These are phyloP conservation scores for Hydropsyche betteni DNA, from an alignment of 2,888 invertebrate species.

Conservation along the genomic window DNA sequence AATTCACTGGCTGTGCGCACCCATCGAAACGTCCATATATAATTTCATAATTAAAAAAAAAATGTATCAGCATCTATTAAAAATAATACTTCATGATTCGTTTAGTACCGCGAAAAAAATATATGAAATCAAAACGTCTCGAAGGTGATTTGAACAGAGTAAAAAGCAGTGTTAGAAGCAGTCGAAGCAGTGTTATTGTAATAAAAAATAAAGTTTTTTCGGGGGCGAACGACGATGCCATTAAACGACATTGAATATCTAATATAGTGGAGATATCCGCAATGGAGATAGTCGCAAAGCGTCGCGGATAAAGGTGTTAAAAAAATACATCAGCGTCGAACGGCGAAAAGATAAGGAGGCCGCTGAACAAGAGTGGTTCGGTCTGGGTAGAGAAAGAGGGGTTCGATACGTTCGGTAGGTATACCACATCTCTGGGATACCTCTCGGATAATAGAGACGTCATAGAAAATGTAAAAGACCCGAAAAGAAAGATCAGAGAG, in stretches of 20 bases:
- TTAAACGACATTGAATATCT: slow-evolving; percentile 28
- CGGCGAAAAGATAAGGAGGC: slow-evolving; percentile 11
- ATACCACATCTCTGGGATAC: slow-evolving; percentile 3
- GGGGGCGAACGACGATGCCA: slow-evolving; percentile 22
- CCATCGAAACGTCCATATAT: not conserved
- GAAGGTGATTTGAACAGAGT: too few species aligned
- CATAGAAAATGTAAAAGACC: slow-evolving; percentile 33
- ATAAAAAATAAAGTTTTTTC: slow-evolving; percentile 3
- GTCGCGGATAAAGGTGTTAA: slow-evolving; percentile 32
- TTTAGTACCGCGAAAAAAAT: too few species aligned
- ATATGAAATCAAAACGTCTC: too few species aligned
- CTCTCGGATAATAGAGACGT: slow-evolving; percentile 27
- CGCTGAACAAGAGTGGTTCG: not conserved
- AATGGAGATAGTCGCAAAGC: slow-evolving; percentile 26
- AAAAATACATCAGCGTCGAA: slow-evolving; percentile 30
- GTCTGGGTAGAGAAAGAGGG: not conserved
- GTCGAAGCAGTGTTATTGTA: not conserved
- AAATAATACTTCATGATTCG: too few species aligned
- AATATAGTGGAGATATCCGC: slow-evolving; percentile 33
- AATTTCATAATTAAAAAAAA: too few species aligned
- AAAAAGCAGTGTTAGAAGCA: too few species aligned
- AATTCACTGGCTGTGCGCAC: too few species aligned
- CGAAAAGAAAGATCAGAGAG: slow-evolving; percentile 28
- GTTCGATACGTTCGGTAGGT: not conserved
- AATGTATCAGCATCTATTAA: too few species aligned